These are phyloP conservation scores for Vollenhovia emeryi DNA, from an alignment of 1,140 invertebrate genomes.

Conservation along the genomic window DNA sequence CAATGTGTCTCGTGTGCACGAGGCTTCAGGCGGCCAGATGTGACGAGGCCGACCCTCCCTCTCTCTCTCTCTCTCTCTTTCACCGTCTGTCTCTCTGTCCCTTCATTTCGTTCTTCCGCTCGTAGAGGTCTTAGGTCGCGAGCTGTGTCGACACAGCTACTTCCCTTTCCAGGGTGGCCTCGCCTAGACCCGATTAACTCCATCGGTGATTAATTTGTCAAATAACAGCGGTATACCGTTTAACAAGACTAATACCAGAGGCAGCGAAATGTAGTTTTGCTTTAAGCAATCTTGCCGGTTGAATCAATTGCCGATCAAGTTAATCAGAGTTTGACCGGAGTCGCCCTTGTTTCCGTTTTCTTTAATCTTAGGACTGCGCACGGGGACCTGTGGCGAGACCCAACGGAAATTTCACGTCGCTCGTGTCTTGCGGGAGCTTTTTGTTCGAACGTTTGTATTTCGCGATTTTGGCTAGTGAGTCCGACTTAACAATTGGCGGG, in stretches of 20 bases:
- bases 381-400: not conserved
- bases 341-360: not conserved
- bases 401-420: not conserved
- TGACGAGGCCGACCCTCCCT: slow-evolving; percentile 51
- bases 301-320: not conserved
- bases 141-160: slow-evolving; percentile 16
- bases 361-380: not conserved
- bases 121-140: slow-evolving; percentile 51
- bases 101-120: slow-evolving; percentile 49
- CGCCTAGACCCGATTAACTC: not conserved
- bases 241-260: too few species aligned
- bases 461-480: not conserved
- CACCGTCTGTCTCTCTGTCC: not conserved
- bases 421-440: not conserved
- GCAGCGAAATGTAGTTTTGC: not conserved
- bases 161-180: not conserved
- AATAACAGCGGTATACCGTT: not conserved
- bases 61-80: not conserved
- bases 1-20: slow-evolving; percentile 55
- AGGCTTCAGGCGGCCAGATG: slow-evolving; percentile 68
- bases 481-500: not conserved
- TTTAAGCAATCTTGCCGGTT: not conserved
- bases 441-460: not conserved
- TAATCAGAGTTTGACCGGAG: not conserved
- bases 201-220: not conserved